These are phyloP conservation scores for Platysternon megacephalum DNA, from an alignment of 2,113 vertebrate species.

Conservation along the genomic window DNA sequence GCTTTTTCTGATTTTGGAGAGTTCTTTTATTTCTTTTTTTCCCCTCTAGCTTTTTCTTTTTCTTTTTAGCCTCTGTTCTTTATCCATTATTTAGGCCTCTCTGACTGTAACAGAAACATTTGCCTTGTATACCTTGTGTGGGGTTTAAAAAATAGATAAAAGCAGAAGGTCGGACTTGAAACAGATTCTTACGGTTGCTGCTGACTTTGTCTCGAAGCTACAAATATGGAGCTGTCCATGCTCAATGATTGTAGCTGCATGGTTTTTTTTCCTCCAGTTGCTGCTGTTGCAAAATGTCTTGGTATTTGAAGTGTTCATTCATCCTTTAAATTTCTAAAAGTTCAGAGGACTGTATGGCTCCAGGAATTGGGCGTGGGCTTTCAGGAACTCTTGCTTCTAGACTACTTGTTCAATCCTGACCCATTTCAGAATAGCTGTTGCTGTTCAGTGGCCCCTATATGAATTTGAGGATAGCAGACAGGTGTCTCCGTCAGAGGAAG, in stretches of 20 bases:
- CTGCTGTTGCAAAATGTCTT: conserved; percentile 30
- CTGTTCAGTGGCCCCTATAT: not conserved
- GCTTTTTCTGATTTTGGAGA: conserved; percentile 6
- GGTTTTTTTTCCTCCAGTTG: not conserved
- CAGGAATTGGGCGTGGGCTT: not conserved
- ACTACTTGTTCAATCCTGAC: not conserved
- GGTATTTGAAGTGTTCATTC: conserved; percentile 58
- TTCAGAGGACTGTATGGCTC: conserved; percentile 41
- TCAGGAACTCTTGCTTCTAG: not conserved
- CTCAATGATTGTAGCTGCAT: conserved; percentile 26
- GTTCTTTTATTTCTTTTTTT: not conserved
- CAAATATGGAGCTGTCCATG: conserved; percentile 65
- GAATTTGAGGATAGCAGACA: rapidly evolving
- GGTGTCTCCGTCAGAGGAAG: not conserved
- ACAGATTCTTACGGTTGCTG: conserved; percentile 75
- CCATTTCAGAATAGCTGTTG: not conserved
- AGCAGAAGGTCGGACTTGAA: conserved; percentile 93
- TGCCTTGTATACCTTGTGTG: conserved; percentile 94
- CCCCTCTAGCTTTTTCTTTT: not conserved
- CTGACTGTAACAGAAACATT: conserved; percentile 90
- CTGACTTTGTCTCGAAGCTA: conserved; percentile 78
- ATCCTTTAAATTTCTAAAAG: conserved; percentile 52
- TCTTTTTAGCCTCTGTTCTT: conserved; percentile 81
- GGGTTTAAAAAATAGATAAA: conserved; percentile 99
- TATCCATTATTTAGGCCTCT: conserved; percentile 90